These are phyloP conservation scores for Bergia sp. DNA, from an alignment of 92 coral and sea anemone species.

Conservation along the genomic window DNA sequence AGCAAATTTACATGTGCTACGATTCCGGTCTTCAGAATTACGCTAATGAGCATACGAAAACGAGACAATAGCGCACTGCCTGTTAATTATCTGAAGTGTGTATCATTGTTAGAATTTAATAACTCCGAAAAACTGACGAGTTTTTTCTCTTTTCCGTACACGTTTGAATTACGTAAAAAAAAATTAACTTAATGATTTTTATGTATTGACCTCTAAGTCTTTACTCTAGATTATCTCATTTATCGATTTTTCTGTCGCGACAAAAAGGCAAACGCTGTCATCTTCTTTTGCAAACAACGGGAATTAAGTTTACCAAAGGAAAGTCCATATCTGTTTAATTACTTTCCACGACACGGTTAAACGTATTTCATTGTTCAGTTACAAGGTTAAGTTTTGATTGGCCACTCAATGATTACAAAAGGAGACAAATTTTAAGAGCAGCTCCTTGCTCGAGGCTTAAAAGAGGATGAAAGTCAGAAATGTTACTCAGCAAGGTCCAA, in stretches of 20 bases:
- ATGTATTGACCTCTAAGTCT: background rate
- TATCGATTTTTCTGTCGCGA: background rate
- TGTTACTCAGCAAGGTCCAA: background rate
- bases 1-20: constrained; percentile 2
- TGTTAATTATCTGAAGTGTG: constrained; percentile 13
- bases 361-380: constrained; percentile 18
- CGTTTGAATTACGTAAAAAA: too few species aligned
- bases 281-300: background rate
- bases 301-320: constrained; percentile 18
- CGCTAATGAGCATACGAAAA: constrained; percentile 1
- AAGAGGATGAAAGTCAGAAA: background rate
- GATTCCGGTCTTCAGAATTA: background rate
- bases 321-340: constrained; percentile 13
- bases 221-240: background rate
- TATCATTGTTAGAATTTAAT: background rate
- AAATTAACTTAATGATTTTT: background rate
- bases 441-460: background rate
- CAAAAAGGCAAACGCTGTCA: constrained; percentile 22
- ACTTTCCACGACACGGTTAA: constrained; percentile 7
- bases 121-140: constrained; percentile 2
- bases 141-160: background rate
- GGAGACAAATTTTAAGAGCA: background rate
- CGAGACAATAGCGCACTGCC: background rate
- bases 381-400: constrained; percentile 24
- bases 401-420: constrained; percentile 21